phyloP scores from a whole-genome alignment of 2,888 invertebrate species.

The Autographa pulchrina region DNA sequence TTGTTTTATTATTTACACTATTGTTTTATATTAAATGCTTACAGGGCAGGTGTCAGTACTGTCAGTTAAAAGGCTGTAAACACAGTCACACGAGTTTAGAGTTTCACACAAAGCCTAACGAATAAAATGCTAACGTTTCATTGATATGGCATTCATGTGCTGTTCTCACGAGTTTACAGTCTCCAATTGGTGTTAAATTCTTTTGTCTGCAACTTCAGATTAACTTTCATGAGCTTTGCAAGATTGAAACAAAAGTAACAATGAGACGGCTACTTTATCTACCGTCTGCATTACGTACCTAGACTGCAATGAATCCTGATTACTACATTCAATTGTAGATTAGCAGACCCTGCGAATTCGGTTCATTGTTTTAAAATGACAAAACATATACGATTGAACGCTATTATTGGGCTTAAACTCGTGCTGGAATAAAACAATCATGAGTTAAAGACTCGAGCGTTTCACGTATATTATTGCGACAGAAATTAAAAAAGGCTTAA shows the following conservation, averaged over 20 bases:
- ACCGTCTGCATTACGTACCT: background rate
- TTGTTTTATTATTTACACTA: background rate
- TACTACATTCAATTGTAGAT: background rate
- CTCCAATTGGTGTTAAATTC: constrained; percentile 23
- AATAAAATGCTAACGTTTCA: constrained; percentile 44
- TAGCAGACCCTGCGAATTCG: background rate
- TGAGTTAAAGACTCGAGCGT: constrained; percentile 7
- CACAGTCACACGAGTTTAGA: constrained; percentile 55
- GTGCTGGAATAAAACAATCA: background rate
- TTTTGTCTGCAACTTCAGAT: constrained; percentile 19
- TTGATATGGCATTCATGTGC: constrained; percentile 38
- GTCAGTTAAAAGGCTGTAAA: constrained; percentile 34
- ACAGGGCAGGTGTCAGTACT: constrained; percentile 36
- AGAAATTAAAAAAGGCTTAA: constrained; percentile 22
- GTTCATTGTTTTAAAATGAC: background rate
- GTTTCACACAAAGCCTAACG: constrained; percentile 49
- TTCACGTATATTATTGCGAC: constrained; percentile 7
- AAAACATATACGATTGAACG: background rate
- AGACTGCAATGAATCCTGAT: background rate
- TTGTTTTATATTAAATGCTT: constrained; percentile 5
- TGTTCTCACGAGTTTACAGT: constrained; percentile 50
- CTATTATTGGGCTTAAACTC: background rate
- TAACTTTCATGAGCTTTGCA: background rate
- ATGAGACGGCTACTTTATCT: constrained; percentile 3
- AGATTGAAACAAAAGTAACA: background rate